phyloP scores from a whole-genome alignment of 2,113 vertebrate genomes.

The Naja naja region DNA sequence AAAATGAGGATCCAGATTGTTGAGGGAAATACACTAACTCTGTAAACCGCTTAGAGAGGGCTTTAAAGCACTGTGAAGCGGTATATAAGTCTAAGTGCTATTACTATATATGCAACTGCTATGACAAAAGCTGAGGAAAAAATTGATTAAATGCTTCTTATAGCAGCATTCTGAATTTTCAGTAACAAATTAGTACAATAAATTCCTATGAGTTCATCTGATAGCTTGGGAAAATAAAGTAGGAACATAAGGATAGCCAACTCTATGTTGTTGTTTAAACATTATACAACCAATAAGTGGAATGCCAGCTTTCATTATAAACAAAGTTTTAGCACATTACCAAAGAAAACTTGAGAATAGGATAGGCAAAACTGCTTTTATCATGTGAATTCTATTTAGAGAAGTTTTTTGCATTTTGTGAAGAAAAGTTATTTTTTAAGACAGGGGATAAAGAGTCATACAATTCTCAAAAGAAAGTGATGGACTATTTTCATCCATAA shows the following conservation, averaged over 20 bases:
- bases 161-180: neutral
- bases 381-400: neutral
- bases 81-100: too few species aligned
- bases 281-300: constrained; percentile 4
- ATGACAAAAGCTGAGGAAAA: neutral
- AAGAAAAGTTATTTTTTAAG: neutral
- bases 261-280: neutral
- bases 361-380: neutral
- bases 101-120: neutral
- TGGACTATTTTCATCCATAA: constrained; percentile 20
- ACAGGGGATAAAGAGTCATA: neutral
- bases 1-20: too few species aligned
- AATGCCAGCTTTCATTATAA: neutral
- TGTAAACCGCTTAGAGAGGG: too few species aligned
- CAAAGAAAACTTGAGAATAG: neutral
- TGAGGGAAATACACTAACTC: too few species aligned
- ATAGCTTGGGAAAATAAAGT: neutral
- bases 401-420: neutral
- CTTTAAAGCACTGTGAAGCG: too few species aligned
- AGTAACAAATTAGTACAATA: neutral
- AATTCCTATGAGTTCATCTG: neutral
- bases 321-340: neutral
- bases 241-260: neutral
- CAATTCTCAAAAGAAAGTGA: neutral
- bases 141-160: neutral